Percentiles rank a stretch among this genome's conserved stretches.
These are phyloP conservation scores for Boulengeromyrus knoepffleri DNA, from an alignment of 2,113 vertebrate genomes.

Conservation along the genomic window DNA sequence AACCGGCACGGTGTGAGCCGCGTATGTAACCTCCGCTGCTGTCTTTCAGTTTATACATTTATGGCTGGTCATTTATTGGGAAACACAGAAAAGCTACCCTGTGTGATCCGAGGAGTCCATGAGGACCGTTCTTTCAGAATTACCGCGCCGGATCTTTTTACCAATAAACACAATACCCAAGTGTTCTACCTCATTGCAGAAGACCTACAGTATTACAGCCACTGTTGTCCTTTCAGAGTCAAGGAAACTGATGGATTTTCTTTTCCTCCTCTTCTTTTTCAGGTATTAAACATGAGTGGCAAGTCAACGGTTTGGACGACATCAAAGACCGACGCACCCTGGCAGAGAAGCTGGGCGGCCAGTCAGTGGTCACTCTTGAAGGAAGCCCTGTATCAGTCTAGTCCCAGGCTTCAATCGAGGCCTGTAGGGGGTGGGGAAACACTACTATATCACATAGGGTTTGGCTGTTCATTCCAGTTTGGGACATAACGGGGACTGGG, in stretches of 20 bases:
- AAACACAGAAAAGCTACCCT: neutral
- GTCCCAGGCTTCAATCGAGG: slow-evolving; percentile 44
- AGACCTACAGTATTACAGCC: neutral
- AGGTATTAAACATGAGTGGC: slow-evolving; percentile 89
- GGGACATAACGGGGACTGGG: slow-evolving; percentile 35
- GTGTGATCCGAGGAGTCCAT: neutral
- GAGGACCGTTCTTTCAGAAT: no score
- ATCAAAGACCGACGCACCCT: slow-evolving; percentile 75
- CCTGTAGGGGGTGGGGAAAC: slow-evolving; percentile 12
- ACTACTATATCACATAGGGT: slow-evolving; percentile 40
- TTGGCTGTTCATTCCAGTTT: slow-evolving; percentile 65
- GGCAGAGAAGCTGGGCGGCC: slow-evolving; percentile 77
- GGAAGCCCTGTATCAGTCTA: slow-evolving; percentile 71
- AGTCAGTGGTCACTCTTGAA: slow-evolving; percentile 71
- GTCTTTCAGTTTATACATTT: neutral
- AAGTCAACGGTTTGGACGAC: slow-evolving; percentile 77
- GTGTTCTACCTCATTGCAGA: no score
- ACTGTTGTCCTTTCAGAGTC: neutral
- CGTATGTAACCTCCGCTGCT: neutral
- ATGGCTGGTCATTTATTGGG: neutral
- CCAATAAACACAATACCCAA: neutral
- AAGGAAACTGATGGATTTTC: neutral
- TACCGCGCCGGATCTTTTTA: neutral
- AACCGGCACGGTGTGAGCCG: neutral
- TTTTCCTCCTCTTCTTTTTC: neutral